Conservation (phyloP, 2,888 invertebrate genomes). For the Julus scandinavius region DNA sequence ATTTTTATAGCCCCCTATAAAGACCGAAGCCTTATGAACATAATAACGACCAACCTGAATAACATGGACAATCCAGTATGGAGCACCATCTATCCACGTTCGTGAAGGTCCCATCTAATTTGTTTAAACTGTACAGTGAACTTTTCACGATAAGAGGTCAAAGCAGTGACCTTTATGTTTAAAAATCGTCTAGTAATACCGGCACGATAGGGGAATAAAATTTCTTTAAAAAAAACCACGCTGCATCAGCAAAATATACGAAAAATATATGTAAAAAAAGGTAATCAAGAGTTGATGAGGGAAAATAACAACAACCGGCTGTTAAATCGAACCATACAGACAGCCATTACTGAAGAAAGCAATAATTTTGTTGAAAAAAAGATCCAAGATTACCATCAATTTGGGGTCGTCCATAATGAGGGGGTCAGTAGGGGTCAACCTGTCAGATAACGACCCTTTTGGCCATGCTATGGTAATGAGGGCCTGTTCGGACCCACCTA, state of each 20-base stretch:
- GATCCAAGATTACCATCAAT: neutral
- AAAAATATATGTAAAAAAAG: neutral
- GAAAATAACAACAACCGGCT: neutral
- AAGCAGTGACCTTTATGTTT: neutral
- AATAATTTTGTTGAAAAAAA: neutral
- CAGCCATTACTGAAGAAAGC: neutral
- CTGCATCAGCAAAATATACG: neutral
- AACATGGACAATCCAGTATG: neutral
- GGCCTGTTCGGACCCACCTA: neutral
- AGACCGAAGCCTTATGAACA: too few species aligned
- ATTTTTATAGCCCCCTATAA: too few species aligned
- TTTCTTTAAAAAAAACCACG: neutral
- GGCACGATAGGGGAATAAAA: neutral
- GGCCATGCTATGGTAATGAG: neutral
- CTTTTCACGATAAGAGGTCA: neutral
- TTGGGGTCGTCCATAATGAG: neutral
- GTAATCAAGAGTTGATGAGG: constrained; percentile 13
- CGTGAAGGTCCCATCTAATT: neutral
- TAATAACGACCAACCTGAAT: too few species aligned
- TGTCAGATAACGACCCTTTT: neutral
- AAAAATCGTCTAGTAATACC: neutral
- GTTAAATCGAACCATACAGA: neutral
- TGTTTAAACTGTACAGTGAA: neutral
- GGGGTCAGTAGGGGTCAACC: neutral
- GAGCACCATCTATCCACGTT: neutral